A percentile compares a stretch with the other conserved stretches of the same genome.
These are phyloP conservation scores for Graptemys geographica DNA, from an alignment of 2,797 vertebrate genomes.

Conservation along the genomic window DNA sequence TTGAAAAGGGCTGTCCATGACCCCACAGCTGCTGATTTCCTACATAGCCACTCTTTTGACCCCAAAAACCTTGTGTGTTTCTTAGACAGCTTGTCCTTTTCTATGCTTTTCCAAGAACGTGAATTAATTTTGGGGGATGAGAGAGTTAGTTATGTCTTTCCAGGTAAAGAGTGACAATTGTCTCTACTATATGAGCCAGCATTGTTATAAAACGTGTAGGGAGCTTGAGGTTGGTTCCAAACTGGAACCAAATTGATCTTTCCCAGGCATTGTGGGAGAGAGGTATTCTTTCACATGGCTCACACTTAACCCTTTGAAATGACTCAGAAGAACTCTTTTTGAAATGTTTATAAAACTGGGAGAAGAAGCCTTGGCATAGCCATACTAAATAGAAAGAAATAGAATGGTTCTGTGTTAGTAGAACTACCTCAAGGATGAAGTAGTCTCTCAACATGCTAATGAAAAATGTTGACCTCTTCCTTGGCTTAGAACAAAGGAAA, in stretches of 20 bases:
- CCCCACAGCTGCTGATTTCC: too few species aligned
- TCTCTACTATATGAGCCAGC: background rate
- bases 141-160: rapidly evolving
- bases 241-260: rapidly evolving
- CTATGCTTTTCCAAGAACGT: rapidly evolving
- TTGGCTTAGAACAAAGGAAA: background rate
- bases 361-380: background rate
- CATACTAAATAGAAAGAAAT: background rate
- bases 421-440: background rate
- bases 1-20: rapidly evolving
- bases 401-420: background rate
- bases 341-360: background rate
- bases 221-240: background rate
- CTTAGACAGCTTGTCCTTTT: rapidly evolving
- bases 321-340: background rate
- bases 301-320: background rate
- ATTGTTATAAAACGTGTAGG: background rate
- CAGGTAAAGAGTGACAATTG: background rate
- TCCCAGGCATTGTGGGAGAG: background rate
- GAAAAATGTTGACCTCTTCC: background rate
- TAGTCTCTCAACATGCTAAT: background rate
- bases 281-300: background rate
- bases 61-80: background rate
- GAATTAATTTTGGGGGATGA: background rate
- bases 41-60: too few species aligned